These are phyloP conservation scores for Burhinus bistriatus DNA, from an alignment of 2,113 vertebrate species.

Conservation along the genomic window DNA sequence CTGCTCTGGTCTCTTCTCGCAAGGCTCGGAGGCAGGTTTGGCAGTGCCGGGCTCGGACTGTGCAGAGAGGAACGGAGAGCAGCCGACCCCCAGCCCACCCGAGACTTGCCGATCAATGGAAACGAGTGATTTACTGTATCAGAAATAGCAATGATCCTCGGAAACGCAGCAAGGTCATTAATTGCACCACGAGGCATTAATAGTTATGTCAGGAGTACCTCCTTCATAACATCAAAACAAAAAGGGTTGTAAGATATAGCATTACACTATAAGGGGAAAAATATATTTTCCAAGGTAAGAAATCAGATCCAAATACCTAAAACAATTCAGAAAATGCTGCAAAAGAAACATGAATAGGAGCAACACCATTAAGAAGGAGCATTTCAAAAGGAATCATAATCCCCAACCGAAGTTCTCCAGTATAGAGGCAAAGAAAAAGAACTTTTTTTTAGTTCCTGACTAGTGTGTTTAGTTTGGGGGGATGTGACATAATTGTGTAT, in stretches of 20 bases:
- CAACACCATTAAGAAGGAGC: not conserved
- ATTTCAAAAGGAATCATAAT: not conserved
- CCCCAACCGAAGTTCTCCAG: not conserved
- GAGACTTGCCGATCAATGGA: not conserved
- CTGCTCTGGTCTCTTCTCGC: not conserved
- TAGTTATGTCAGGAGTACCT: not conserved
- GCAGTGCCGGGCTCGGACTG: not conserved
- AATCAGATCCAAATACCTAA: not conserved
- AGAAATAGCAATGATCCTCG: not conserved
- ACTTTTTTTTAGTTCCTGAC: not conserved
- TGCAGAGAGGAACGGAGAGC: not conserved
- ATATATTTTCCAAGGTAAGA: not conserved
- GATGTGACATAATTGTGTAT: not conserved
- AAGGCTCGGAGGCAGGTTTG: not conserved
- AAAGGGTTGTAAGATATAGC: not conserved
- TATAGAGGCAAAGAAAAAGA: not conserved
- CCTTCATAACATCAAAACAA: not conserved
- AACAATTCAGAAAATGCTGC: not conserved
- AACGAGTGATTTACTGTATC: accelerated
- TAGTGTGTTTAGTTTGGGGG: not conserved
- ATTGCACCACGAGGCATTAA: not conserved
- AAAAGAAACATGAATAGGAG: not conserved
- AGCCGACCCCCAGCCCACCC: not conserved
- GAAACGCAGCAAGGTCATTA: not conserved
- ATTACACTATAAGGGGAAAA: not conserved